These are phyloP conservation scores for Dysdera silvatica DNA, from an alignment of 1,140 invertebrate genomes.

Conservation along the genomic window DNA sequence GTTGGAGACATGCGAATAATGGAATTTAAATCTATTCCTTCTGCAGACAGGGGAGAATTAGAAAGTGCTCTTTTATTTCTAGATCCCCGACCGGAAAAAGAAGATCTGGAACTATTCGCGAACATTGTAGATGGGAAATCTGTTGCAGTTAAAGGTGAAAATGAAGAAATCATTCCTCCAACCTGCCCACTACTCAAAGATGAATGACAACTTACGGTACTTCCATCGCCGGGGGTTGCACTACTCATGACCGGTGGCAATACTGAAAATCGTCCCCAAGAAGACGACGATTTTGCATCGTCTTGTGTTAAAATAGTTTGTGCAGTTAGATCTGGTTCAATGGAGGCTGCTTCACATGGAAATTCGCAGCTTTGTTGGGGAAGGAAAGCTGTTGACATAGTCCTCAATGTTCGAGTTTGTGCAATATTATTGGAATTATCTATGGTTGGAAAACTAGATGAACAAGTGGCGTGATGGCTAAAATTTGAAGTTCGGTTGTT, in stretches of 20 bases:
- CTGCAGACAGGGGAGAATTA: slow-evolving; percentile 80
- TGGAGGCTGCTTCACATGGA: background rate
- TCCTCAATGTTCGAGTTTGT: too few species aligned
- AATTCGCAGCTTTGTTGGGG: background rate
- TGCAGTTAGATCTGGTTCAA: background rate
- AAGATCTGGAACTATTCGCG: slow-evolving; percentile 15
- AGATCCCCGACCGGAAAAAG: slow-evolving; percentile 25
- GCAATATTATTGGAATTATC: slow-evolving; percentile 28
- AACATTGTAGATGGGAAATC: slow-evolving; percentile 19
- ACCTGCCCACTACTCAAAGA: slow-evolving; percentile 2
- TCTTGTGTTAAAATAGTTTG: background rate
- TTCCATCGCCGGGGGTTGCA: background rate
- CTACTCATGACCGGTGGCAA: slow-evolving; percentile 12
- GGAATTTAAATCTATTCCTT: slow-evolving; percentile 86
- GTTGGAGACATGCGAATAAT: slow-evolving; percentile 92
- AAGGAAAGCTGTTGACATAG: too few species aligned
- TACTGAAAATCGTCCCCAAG: slow-evolving; percentile 20
- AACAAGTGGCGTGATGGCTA: slow-evolving; percentile 9
- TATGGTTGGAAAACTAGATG: background rate
- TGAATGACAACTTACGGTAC: slow-evolving; percentile 7
- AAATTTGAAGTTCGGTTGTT: slow-evolving; percentile 17
- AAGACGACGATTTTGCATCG: background rate
- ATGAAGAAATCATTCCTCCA: slow-evolving; percentile 7
- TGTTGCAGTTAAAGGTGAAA: slow-evolving; percentile 18
- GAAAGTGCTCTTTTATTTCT: slow-evolving; percentile 73